Evolutionary conservation across 2,113 vertebrate species (phyloP), one percentile per base, ranked within the genome.

Genomic region (Vulpes ferrilata): DNA sequence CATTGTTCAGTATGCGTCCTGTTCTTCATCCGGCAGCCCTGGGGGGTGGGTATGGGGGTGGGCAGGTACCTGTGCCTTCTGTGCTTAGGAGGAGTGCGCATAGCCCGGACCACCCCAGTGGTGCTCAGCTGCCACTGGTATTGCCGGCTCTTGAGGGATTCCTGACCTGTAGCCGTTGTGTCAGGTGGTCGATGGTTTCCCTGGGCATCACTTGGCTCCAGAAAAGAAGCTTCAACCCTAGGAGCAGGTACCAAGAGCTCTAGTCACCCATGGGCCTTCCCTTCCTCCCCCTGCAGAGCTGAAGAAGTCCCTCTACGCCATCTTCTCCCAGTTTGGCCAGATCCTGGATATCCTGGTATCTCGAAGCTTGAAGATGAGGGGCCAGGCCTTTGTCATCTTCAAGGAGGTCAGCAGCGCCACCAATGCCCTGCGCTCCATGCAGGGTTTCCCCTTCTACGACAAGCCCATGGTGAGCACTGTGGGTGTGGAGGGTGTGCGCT

Each of bases 281-380:
- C 7, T 96, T 64, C 11, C n/a, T 38, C 9, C 65, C 17, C 11
- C 35, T 62, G 3, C 96, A 99, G 99, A 99, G 98, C 97, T 99
- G 97, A 99, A 99, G 97, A 99, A 99, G 96, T 99, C 99, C 13
- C 98, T 99, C 2, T 99, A 99, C 1, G 99, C 99, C 85, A 99
- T 99, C 95, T 99, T 99, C 99, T 99, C 99, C 1, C 99, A 99
- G 98, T 99, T 99, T 74, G 99, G 99, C 1, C 99, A 99, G 98
- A 99, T 99, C 97, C 97, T 99, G 96, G 99, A 99, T 98, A 99
- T 99, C 88, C 98, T 99, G 92, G 99, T 99, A 0, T 99, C 99
- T 11, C 99, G 98, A 67, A 99, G 98, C 67, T 15, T 99, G 27
- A 99, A 99, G 96, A 99, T 99, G 99, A 99, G 99, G 92, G 99